Percentiles rank a stretch among this genome's conserved stretches.
Conservation (phyloP, 1,140 invertebrate species). For the Nephotettix cincticeps region DNA sequence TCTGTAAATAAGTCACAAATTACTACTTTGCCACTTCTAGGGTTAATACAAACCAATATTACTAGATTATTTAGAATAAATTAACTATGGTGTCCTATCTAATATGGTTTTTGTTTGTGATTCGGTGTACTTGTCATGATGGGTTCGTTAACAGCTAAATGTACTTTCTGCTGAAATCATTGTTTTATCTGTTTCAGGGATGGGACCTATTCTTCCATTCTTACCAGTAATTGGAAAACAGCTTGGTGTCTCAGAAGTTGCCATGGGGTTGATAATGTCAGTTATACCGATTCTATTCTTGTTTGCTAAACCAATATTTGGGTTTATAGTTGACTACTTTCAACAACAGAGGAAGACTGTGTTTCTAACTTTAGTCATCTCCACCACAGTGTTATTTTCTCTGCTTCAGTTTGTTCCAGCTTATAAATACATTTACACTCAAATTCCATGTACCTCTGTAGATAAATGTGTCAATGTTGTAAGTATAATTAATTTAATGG, state of each 20-base stretch:
- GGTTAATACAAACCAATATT: not conserved
- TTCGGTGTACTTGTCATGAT: not conserved
- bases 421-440: constrained; percentile 50
- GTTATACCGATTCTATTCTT: constrained; percentile 69
- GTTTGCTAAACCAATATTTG: constrained; percentile 69
- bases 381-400: constrained; percentile 63
- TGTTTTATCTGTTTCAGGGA: constrained; percentile 54
- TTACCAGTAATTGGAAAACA: constrained; percentile 71
- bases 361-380: constrained; percentile 61
- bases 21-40: no score
- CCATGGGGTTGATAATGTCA: constrained; percentile 70
- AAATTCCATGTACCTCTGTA: constrained; percentile 40
- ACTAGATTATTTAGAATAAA: not conserved
- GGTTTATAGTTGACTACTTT: constrained; percentile 67
- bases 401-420: constrained; percentile 43
- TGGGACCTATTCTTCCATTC: constrained; percentile 74
- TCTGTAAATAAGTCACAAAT: no score
- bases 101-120: not conserved
- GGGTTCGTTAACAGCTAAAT: not conserved
- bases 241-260: constrained; percentile 66
- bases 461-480: constrained; percentile 44
- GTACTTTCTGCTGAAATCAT: not conserved
- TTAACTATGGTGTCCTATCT: not conserved
- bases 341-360: constrained; percentile 61
- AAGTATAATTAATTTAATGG: no score